These are phyloP conservation scores for Pyrocephalus nanus DNA, from an alignment of 2,797 vertebrate genomes.

Conservation along the genomic window DNA sequence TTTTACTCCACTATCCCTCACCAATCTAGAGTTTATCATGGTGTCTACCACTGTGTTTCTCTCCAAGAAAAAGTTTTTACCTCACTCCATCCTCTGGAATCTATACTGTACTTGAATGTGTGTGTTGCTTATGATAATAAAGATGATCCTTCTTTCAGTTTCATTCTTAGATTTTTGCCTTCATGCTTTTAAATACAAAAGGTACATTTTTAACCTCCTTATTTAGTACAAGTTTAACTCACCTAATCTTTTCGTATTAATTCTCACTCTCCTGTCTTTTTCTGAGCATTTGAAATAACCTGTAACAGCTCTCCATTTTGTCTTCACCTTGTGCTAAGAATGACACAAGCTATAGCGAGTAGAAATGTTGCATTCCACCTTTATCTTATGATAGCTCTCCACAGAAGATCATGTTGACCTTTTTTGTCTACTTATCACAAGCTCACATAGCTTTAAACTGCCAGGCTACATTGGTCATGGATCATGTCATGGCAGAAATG, in stretches of 20 bases:
- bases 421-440: background rate
- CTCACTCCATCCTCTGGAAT: background rate
- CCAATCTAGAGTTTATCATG: background rate
- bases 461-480: background rate
- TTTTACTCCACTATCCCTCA: background rate
- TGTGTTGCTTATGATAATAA: background rate
- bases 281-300: background rate
- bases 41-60: background rate
- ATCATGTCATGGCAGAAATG: background rate
- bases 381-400: background rate
- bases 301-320: background rate
- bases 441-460: background rate
- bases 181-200: background rate
- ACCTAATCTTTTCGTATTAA: background rate
- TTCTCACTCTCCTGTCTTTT: background rate
- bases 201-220: background rate
- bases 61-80: background rate
- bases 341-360: background rate
- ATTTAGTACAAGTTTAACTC: background rate
- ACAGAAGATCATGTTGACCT: background rate
- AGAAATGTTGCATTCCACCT: background rate
- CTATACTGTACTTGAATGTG: background rate
- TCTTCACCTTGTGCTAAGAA: background rate
- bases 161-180: background rate
- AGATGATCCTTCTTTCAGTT: background rate